A percentile compares a stretch with the other conserved stretches of the same genome.
These are phyloP conservation scores for Hypomesus transpacificus DNA, from an alignment of 2,113 vertebrate genomes.

Conservation along the genomic window DNA sequence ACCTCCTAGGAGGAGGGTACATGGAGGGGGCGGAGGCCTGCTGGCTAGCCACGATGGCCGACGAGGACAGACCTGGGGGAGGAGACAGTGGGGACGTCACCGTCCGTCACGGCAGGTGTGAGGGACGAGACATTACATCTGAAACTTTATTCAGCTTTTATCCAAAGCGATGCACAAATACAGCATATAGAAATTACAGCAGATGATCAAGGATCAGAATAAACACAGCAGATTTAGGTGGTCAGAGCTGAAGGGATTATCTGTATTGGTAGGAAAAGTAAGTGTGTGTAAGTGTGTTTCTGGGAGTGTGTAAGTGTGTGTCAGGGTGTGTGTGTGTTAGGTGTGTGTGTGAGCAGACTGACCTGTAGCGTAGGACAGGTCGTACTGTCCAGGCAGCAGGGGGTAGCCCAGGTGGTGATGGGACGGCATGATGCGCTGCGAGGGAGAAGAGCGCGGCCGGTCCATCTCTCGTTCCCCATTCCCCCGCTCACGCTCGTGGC, in stretches of 20 bases:
- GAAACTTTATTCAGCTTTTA: too few species aligned
- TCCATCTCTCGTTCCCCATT: slow-evolving; percentile 72
- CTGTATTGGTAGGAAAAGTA: too few species aligned
- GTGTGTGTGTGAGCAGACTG: slow-evolving; percentile 31
- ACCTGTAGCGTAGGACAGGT: slow-evolving; percentile 94
- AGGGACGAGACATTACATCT: neutral
- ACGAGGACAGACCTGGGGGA: slow-evolving; percentile 86
- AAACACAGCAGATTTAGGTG: too few species aligned
- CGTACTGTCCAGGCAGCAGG: slow-evolving; percentile 89
- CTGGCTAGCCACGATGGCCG: slow-evolving; percentile 95
- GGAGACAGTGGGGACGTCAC: fast-evolving
- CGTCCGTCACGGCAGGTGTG: neutral
- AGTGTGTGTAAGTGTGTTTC: neutral
- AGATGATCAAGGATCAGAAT: too few species aligned
- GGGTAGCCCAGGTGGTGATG: slow-evolving; percentile 96
- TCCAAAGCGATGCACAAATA: too few species aligned
- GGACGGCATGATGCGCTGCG: slow-evolving; percentile 86
- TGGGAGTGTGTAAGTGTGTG: neutral
- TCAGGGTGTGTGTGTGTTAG: neutral
- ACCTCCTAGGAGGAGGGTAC: slow-evolving; percentile 93
- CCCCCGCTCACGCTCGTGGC: slow-evolving; percentile 82
- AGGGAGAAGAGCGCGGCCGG: slow-evolving; percentile 87
- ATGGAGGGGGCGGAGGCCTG: slow-evolving; percentile 88
- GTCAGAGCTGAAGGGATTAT: too few species aligned
- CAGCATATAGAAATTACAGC: too few species aligned